These are phyloP conservation scores for Eumaeus atala DNA, from an alignment of 1,140 invertebrate species.

Conservation along the genomic window DNA sequence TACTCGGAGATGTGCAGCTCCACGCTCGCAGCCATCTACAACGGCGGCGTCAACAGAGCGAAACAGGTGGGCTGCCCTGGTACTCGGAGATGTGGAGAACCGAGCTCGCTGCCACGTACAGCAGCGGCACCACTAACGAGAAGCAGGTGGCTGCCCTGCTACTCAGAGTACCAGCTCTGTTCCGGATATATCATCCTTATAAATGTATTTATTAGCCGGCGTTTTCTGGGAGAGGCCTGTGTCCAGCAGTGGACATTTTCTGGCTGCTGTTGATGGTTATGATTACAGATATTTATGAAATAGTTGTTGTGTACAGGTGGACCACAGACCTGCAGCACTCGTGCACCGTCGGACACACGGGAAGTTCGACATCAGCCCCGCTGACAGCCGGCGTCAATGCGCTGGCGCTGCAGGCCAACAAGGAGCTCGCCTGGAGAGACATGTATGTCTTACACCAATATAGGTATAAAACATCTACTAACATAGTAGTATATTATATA, in stretches of 20 bases:
- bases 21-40: constrained; percentile 97
- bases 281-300: too few relatives aligned
- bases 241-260: too few relatives aligned
- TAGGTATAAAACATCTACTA: constrained; percentile 65
- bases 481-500: too few relatives aligned
- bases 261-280: too few relatives aligned
- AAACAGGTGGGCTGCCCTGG: constrained; percentile 86
- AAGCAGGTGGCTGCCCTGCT: constrained; percentile 91
- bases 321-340: neutral
- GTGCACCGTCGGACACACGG: neutral
- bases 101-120: constrained; percentile 97
- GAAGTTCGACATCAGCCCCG: neutral
- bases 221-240: too few relatives aligned
- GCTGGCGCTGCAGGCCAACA: constrained; percentile 91
- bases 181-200: constrained; percentile 81
- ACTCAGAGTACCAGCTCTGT: constrained; percentile 94
- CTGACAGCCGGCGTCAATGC: constrained; percentile 98
- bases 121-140: constrained; percentile 88
- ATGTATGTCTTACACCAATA: constrained; percentile 99
- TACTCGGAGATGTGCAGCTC: constrained; percentile 95
- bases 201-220: too few relatives aligned
- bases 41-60: constrained; percentile 80
- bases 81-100: constrained; percentile 95
- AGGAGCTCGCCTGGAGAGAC: constrained; percentile 94
- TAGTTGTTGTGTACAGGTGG: neutral